Evolutionary conservation across 2,113 vertebrate species (phyloP).

Genomic region (Ophiodon elongatus): DNA sequence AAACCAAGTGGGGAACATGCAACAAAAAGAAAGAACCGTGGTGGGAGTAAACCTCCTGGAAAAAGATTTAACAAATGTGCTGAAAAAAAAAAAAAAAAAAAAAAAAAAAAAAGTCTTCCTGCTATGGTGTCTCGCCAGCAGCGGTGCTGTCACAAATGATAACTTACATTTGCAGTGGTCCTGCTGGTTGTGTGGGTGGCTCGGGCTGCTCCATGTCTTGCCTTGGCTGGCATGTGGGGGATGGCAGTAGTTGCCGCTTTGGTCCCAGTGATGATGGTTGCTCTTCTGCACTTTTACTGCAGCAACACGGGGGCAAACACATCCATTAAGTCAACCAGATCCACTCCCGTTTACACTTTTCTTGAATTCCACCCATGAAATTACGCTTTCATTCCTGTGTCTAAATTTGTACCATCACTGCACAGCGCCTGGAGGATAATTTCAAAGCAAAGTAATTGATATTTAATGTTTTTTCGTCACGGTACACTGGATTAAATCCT

Average conservation of each 20-base stretch:
- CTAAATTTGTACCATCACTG: slow-evolving; percentile 61
- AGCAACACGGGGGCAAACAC: slow-evolving; percentile 47
- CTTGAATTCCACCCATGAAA: slow-evolving; percentile 55
- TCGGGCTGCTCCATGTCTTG: slow-evolving; percentile 89
- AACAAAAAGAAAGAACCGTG: slow-evolving; percentile 13
- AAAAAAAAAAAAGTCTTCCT: slow-evolving; percentile 49
- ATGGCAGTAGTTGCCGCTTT: slow-evolving; percentile 90
- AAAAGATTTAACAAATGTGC: slow-evolving; percentile 45
- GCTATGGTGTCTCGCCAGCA: slow-evolving; percentile 56
- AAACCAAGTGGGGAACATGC: slow-evolving; percentile 11
- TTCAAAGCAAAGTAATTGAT: slow-evolving; percentile 70
- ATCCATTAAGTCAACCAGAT: slow-evolving; percentile 19
- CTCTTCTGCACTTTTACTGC: slow-evolving; percentile 96
- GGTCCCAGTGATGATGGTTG: slow-evolving; percentile 93
- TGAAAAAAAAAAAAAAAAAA: slow-evolving; percentile 33
- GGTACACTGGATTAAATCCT: slow-evolving; percentile 60
- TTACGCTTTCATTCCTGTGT: slow-evolving; percentile 29
- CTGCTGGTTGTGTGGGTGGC: slow-evolving; percentile 87
- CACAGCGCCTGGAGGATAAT: slow-evolving; percentile 51
- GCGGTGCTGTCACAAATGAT: slow-evolving; percentile 60
- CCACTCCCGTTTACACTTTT: neutral
- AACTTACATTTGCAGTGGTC: slow-evolving; percentile 93
- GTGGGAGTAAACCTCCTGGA: slow-evolving; percentile 35
- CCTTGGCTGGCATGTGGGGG: slow-evolving; percentile 89
- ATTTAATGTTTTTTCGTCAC: slow-evolving; percentile 72